These are phyloP conservation scores for Prosopocoilus inquinatus DNA, from an alignment of 2,888 invertebrate species.

Conservation along the genomic window DNA sequence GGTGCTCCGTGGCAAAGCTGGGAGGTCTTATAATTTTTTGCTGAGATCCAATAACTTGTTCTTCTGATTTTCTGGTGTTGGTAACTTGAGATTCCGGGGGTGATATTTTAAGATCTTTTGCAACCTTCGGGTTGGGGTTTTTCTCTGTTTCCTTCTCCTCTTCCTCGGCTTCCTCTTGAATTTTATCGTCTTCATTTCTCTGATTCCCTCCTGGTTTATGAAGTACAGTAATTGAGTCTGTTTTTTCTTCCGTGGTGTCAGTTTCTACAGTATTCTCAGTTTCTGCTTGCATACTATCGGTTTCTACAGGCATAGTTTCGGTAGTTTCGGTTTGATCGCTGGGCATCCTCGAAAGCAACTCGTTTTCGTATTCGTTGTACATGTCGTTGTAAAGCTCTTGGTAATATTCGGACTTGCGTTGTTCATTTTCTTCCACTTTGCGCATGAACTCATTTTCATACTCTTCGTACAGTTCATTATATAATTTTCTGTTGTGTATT, in stretches of 20 bases:
- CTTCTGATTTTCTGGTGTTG: constrained; percentile 35
- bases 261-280: no score
- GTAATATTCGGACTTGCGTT: not conserved
- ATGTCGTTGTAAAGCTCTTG: constrained; percentile 2
- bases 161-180: constrained; percentile 7
- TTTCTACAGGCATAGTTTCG: not conserved
- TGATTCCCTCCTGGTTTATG: no score
- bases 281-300: no score
- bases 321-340: not conserved
- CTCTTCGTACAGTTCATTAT: not conserved
- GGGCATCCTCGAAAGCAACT: constrained; percentile 7
- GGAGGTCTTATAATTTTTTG: constrained; percentile 36
- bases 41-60: constrained; percentile 36
- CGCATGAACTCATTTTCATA: no score
- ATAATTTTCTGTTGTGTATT: constrained; percentile 4
- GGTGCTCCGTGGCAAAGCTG: not conserved
- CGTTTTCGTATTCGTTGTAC: constrained; percentile 7
- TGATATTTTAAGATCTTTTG: constrained; percentile 8
- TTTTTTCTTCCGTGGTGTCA: no score
- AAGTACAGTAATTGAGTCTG: no score
- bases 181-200: not conserved
- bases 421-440: no score
- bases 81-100: constrained; percentile 43
- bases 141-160: constrained; percentile 1
- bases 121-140: not conserved